Conservation (phyloP, 2,888 invertebrate genomes). For the Sinopyrophorus schimmeli region DNA sequence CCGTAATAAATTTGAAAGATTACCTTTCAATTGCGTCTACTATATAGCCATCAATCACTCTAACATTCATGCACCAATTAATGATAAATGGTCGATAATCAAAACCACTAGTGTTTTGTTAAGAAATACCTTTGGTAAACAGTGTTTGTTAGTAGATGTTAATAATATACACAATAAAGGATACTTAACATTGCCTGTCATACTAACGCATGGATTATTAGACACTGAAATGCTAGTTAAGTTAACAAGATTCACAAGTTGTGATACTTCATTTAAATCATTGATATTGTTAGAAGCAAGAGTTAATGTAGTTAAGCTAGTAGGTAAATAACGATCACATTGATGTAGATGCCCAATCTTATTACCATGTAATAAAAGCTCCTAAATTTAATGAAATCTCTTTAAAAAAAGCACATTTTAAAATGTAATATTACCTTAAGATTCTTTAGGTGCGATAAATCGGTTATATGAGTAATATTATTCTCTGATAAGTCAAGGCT, state of each 20-base stretch:
- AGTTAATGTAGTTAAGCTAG: constrained; percentile 72
- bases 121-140: constrained; percentile 35
- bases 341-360: constrained; percentile 79
- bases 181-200: constrained; percentile 79
- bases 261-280: constrained; percentile 85
- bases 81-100: constrained; percentile 91
- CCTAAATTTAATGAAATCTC: constrained; percentile 58
- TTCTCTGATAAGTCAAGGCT: constrained; percentile 89
- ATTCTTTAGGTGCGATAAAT: constrained; percentile 79
- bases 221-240: constrained; percentile 82
- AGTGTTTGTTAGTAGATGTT: too few species aligned
- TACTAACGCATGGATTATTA: constrained; percentile 84
- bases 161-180: constrained; percentile 58
- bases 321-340: constrained; percentile 81
- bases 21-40: constrained; percentile 91
- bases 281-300: constrained; percentile 81
- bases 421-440: constrained; percentile 68
- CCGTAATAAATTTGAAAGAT: constrained; percentile 34
- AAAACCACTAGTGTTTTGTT: constrained; percentile 67
- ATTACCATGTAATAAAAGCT: constrained; percentile 83
- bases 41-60: constrained; percentile 84
- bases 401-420: constrained; percentile 11
- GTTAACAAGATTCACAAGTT: constrained; percentile 73
- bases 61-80: constrained; percentile 90
- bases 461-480: constrained; percentile 80